These are phyloP conservation scores for Polydesmus complanatus DNA, from an alignment of 2,888 invertebrate species.

Conservation along the genomic window DNA sequence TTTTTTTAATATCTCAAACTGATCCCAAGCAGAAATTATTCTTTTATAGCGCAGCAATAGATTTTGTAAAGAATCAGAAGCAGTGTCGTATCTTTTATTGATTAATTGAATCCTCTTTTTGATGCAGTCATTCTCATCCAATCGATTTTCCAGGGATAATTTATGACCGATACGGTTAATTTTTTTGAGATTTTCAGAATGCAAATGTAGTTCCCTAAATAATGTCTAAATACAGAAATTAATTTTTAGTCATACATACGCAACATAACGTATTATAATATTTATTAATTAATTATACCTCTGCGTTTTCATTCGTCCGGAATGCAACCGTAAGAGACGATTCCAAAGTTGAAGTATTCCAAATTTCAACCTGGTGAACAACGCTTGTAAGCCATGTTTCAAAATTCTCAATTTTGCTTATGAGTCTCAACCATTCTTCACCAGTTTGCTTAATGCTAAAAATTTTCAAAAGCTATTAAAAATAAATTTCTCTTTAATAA, in stretches of 20 bases:
- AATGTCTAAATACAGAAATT: not conserved
- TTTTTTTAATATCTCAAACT: slow-evolving; percentile 3
- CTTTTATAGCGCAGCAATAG: not conserved
- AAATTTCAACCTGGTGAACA: not conserved
- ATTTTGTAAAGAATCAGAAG: not conserved
- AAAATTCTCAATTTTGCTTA: not conserved
- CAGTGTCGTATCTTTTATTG: slow-evolving; percentile 3
- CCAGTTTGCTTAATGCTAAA: not conserved
- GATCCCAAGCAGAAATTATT: slow-evolving; percentile 12
- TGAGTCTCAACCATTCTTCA: not conserved
- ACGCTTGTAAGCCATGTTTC: not conserved
- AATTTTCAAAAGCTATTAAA: not conserved
- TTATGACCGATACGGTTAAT: slow-evolving; percentile 4
- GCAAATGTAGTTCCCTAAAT: not conserved
- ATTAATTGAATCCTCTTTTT: not conserved
- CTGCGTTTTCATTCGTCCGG: not conserved
- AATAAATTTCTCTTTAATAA: no score
- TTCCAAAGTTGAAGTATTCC: not conserved
- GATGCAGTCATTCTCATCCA: not conserved
- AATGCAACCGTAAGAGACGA: not conserved
- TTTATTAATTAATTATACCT: not conserved
- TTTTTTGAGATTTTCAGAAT: not conserved
- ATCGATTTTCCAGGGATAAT: slow-evolving; percentile 7
- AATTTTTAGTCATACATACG: no score
- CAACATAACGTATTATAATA: no score